A percentile compares a stretch with the other conserved stretches of the same genome.
Conservation (phyloP, 1,140 invertebrate genomes). For the Drosophila melanica region DNA sequence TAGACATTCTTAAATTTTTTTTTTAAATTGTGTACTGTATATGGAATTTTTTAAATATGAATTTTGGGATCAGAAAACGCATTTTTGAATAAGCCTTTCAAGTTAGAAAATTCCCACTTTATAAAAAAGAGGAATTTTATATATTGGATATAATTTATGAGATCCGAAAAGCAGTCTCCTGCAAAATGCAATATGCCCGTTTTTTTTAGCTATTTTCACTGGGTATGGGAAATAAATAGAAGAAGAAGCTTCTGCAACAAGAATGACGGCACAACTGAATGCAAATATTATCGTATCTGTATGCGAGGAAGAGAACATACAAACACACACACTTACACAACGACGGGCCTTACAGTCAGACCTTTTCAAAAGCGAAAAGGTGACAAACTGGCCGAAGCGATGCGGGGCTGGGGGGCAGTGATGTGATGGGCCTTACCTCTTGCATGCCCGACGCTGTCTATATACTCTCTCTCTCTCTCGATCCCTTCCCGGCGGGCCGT, state of each 20-base stretch:
- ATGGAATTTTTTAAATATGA: too few species aligned
- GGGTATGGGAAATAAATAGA: background rate
- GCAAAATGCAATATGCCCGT: too few species aligned
- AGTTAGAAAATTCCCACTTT: too few species aligned
- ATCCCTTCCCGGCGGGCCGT: slow-evolving; percentile 26
- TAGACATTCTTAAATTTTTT: too few species aligned
- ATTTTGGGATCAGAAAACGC: too few species aligned
- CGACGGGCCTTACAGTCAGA: slow-evolving; percentile 37
- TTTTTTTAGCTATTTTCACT: too few species aligned
- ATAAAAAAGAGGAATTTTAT: too few species aligned
- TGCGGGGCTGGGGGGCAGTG: background rate
- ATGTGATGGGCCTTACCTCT: background rate
- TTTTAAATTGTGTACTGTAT: too few species aligned
- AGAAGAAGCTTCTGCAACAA: slow-evolving; percentile 46
- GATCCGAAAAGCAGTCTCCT: too few species aligned
- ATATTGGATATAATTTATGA: too few species aligned
- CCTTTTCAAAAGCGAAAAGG: slow-evolving; percentile 71
- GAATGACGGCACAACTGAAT: slow-evolving; percentile 69
- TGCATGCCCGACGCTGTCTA: slow-evolving; percentile 14
- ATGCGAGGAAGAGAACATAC: slow-evolving; percentile 25
- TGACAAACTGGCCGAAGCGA: slow-evolving; percentile 68
- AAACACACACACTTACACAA: slow-evolving; percentile 10
- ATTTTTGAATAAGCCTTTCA: too few species aligned
- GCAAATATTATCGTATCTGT: slow-evolving; percentile 80
- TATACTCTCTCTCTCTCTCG: slow-evolving; percentile 23